These are phyloP conservation scores for Psittacula echo DNA, from an alignment of 2,797 vertebrate species.

Conservation along the genomic window DNA sequence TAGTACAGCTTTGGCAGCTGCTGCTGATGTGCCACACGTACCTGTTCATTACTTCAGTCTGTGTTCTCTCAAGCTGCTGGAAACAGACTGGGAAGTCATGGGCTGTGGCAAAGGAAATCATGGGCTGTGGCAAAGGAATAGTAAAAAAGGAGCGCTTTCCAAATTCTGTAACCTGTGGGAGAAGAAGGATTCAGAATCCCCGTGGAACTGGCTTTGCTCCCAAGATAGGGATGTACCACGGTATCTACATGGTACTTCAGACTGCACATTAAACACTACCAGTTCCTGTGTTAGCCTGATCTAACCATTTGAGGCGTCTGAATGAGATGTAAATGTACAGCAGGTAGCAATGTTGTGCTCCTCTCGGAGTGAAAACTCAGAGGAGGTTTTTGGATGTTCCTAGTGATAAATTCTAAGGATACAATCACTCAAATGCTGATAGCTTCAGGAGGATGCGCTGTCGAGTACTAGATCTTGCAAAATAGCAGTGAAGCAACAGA, in stretches of 20 bases:
- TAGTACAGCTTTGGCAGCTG: background rate
- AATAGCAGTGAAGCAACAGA: background rate
- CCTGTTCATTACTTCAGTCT: background rate
- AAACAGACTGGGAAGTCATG: background rate
- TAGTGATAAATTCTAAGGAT: background rate
- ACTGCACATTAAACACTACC: background rate
- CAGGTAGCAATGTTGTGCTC: background rate
- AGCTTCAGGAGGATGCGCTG: background rate
- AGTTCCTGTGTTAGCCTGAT: background rate
- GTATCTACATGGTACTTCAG: background rate
- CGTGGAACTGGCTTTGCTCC: background rate
- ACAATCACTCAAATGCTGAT: background rate
- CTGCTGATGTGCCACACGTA: rapidly evolving
- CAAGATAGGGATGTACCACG: background rate
- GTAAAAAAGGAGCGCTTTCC: background rate
- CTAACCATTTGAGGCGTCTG: background rate
- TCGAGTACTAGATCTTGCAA: background rate
- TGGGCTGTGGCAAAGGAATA: background rate
- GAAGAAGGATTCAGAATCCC: background rate
- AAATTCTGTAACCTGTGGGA: background rate
- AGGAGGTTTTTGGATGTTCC: background rate
- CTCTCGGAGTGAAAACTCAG: background rate
- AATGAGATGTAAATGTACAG: background rate
- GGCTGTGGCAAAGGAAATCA: background rate
- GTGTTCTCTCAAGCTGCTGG: background rate